Evolutionary conservation across 2,113 vertebrate genomes (phyloP), one percentile per base, ranked within the genome.

Genomic region (Bubo bubo): DNA sequence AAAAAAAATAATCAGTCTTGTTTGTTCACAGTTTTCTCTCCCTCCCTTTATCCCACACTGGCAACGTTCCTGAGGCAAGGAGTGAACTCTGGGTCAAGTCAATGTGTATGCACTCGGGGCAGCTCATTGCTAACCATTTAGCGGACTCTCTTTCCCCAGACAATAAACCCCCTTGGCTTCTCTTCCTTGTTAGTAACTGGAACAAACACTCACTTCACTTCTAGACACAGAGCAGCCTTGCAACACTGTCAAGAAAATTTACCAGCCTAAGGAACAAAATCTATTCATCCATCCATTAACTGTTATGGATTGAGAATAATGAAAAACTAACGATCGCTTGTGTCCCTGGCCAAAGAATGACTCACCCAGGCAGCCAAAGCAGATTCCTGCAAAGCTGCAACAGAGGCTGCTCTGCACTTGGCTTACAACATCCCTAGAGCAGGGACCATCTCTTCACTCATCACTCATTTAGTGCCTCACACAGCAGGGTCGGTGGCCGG

Each of bases 171-270:
- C 89, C 81, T 88, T 52, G 74, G 91, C 59, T 92, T 90, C 86
- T 94, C 87, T 82, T 94, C 85, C 96, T 94, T 35, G 50, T 85
- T 93, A 88, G 92, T 53, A 93, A 95, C 86, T 97, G 74, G 91
- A 96, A 97, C 93, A 97, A 96, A 91, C 53, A 79, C 37, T 55
- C 74, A 79, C 79, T 96, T 96, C 77, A 91, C 86, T 94, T 85
- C 20, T 53, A 79, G 70, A 81, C 88, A 93, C 66, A 95, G 89
- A 96, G 50, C 77, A 86, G 86, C 81, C 45, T 87, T 76, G n/a
- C 93, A 93, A 93, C 60, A 76, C 72, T 93, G 74, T 93, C 96
- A 95, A 73, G 86, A 97, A 95, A 95, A 96, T 89, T 93, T 79
- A 97, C 93, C 93, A 96, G 84, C 67, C 77, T 1, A 4, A 91